Conservation (phyloP, 2,888 invertebrate genomes). For the Rotaria macrura region DNA sequence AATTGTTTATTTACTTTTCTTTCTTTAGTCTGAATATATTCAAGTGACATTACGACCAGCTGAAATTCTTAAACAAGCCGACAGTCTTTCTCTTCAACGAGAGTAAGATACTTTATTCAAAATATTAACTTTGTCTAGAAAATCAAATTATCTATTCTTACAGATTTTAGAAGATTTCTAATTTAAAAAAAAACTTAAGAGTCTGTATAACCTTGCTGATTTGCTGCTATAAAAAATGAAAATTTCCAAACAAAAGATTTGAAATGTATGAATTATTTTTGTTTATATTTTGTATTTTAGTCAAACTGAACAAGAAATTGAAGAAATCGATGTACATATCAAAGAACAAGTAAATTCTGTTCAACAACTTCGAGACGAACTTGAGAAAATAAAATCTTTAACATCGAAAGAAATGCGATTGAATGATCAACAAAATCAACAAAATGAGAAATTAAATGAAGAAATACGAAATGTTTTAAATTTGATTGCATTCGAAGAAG, state of each 20-base stretch:
- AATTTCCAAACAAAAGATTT: too few relatives aligned
- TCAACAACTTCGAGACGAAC: not conserved
- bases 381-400: not conserved
- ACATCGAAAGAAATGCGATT: not conserved
- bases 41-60: not conserved
- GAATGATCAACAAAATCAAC: not conserved
- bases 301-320: not conserved
- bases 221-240: not conserved
- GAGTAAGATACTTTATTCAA: not conserved
- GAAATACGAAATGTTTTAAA: not conserved
- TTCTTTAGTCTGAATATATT: not conserved
- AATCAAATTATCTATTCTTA: not conserved
- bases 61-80: not conserved
- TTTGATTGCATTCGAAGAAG: constrained; percentile 1
- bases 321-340: not conserved
- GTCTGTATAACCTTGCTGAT: not conserved
- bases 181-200: not conserved
- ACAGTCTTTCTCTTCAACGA: not conserved
- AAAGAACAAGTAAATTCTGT: not conserved
- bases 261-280: not conserved
- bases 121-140: not conserved
- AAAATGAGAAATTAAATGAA: not conserved
- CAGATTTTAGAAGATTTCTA: not conserved
- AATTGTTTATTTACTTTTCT: not conserved
- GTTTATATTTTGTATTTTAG: not conserved